These are phyloP conservation scores for Stegophylla sp. DNA, from an alignment of 2,888 invertebrate species.

Conservation along the genomic window DNA sequence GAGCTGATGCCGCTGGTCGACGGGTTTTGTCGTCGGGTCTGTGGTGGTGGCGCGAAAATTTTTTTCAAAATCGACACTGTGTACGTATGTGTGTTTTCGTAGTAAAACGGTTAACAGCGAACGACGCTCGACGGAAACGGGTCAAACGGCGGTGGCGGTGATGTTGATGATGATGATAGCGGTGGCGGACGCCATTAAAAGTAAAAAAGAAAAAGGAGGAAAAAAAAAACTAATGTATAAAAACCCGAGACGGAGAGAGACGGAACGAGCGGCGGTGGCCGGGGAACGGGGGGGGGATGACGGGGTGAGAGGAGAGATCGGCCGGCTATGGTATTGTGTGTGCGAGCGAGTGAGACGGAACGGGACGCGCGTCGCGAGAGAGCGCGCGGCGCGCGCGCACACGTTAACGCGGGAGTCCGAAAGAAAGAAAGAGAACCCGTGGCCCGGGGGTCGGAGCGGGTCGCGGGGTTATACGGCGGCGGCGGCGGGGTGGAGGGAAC, in stretches of 20 bases:
- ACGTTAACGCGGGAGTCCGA: neutral
- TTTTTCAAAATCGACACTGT: neutral
- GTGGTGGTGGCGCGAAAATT: neutral
- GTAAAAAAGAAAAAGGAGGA: slow-evolving; percentile 7
- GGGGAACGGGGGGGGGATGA: neutral
- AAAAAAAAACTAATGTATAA: slow-evolving; percentile 12
- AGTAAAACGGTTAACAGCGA: neutral
- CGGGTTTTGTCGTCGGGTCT: neutral
- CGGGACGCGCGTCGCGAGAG: slow-evolving; percentile 21
- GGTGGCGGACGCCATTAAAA: slow-evolving; percentile 52
- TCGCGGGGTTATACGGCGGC: slow-evolving; percentile 22
- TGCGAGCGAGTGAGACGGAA: slow-evolving; percentile 30
- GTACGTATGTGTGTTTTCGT: too few species aligned
- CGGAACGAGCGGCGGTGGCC: neutral
- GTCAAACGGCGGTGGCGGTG: slow-evolving; percentile 23
- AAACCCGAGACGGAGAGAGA: slow-evolving; percentile 15
- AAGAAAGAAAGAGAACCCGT: slow-evolving; percentile 24
- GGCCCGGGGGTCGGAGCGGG: neutral
- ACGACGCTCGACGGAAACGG: neutral
- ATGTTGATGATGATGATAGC: slow-evolving; percentile 10
- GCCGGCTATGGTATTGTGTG: neutral
- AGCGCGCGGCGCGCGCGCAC: slow-evolving; percentile 28
- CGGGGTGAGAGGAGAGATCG: neutral
- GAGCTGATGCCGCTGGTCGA: neutral
- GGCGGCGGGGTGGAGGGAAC: neutral